Evolutionary conservation across 1,140 invertebrate genomes (phyloP).

Genomic region (Drosophila miranda): DNA sequence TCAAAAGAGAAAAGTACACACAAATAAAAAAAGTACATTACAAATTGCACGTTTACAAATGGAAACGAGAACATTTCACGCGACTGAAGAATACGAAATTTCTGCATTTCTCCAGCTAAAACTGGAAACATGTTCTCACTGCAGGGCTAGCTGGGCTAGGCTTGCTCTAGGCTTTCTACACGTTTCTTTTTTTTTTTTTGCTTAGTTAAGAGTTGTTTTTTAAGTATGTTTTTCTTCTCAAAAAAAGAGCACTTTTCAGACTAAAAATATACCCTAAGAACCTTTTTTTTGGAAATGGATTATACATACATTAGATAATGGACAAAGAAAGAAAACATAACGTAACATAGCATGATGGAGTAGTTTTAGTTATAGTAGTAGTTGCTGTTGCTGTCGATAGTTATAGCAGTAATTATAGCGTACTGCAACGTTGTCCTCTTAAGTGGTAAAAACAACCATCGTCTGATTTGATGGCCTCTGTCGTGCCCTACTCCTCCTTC

Average conservation of each 20-base stretch:
- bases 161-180: conserved; percentile 28
- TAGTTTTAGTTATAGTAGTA: conserved; percentile 19
- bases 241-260: conserved; percentile 62
- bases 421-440: conserved; percentile 44
- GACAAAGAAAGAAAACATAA: conserved; percentile 30
- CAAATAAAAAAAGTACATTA: conserved; percentile 7
- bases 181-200: conserved; percentile 7
- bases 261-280: conserved; percentile 70
- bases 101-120: conserved; percentile 13
- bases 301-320: conserved; percentile 46
- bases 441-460: conserved; percentile 18
- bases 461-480: conserved; percentile 11
- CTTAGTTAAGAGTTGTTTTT: not conserved
- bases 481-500: not conserved
- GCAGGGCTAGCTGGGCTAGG: conserved; percentile 37
- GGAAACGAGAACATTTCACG: conserved; percentile 22
- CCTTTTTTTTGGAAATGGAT: conserved; percentile 55
- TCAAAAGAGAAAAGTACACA: conserved; percentile 27
- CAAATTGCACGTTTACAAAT: conserved; percentile 10
- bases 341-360: conserved; percentile 34
- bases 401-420: conserved; percentile 33
- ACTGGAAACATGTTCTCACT: not conserved
- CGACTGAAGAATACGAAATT: conserved; percentile 26
- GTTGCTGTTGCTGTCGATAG: conserved; percentile 17
- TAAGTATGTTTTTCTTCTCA: conserved; percentile 18